A percentile compares a stretch with the other conserved stretches of the same genome.
These are phyloP conservation scores for Poliocrania exsul DNA, from an alignment of 2,797 vertebrate species.

Conservation along the genomic window DNA sequence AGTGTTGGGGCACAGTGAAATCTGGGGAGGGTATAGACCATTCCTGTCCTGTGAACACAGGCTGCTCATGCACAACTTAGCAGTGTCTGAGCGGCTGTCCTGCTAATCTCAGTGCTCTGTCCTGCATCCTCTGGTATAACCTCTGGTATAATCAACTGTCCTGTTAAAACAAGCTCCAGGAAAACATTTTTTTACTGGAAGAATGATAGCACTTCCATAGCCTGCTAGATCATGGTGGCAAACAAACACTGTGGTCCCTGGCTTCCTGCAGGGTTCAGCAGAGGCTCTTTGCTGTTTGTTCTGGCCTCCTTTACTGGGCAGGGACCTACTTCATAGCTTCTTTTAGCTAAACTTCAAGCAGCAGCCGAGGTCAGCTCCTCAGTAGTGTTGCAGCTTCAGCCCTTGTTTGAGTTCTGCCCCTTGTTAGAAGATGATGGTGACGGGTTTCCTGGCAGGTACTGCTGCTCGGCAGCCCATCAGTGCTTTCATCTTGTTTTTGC, in stretches of 20 bases:
- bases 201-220: background rate
- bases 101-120: background rate
- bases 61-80: fast-evolving
- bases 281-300: conserved; percentile 53
- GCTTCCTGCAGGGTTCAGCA: conserved; percentile 53
- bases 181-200: conserved; percentile 16
- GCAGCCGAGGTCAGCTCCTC: conserved; percentile 30
- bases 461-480: background rate
- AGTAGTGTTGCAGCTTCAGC: background rate
- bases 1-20: background rate
- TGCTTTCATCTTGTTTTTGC: background rate
- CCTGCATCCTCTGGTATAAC: background rate
- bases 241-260: conserved; percentile 48
- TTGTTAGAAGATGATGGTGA: background rate
- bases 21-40: background rate
- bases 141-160: background rate
- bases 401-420: conserved; percentile 8
- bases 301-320: conserved; percentile 18
- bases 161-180: background rate
- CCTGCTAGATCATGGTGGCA: conserved; percentile 33
- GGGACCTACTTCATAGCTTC: background rate
- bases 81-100: background rate
- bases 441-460: conserved; percentile 20
- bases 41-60: background rate
- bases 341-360: conserved; percentile 12